Percentiles rank a stretch among this genome's conserved stretches.
These are phyloP conservation scores for Pterocles burchelli DNA, from an alignment of 2,113 vertebrate genomes.

Conservation along the genomic window DNA sequence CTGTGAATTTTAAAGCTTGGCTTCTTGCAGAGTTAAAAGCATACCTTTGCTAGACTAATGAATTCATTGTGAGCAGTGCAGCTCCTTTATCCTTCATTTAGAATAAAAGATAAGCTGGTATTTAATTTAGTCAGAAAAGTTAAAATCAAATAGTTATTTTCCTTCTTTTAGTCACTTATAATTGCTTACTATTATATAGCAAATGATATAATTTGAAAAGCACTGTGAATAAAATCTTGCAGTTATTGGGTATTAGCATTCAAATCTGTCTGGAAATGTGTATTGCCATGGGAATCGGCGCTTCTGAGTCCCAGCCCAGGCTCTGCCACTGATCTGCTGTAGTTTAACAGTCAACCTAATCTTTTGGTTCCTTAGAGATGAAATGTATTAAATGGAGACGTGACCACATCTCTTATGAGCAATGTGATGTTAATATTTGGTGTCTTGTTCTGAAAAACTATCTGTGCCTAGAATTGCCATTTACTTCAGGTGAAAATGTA, in stretches of 20 bases:
- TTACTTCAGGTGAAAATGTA: neutral
- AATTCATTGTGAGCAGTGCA: neutral
- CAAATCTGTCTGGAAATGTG: neutral
- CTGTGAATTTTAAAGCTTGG: neutral
- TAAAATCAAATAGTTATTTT: neutral
- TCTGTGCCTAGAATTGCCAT: neutral
- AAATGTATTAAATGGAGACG: neutral
- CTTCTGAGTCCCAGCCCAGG: neutral
- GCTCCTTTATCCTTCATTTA: neutral
- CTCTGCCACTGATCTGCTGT: neutral
- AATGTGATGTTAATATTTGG: neutral
- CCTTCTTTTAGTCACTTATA: neutral
- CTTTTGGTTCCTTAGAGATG: neutral
- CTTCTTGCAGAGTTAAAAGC: neutral
- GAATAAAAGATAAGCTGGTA: neutral
- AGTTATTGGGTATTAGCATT: neutral
- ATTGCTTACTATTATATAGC: neutral
- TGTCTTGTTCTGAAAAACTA: neutral
- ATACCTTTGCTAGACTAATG: neutral
- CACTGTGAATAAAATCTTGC: neutral
- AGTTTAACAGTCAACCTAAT: neutral
- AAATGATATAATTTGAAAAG: neutral
- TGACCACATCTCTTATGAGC: neutral
- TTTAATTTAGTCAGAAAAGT: conserved; percentile 21
- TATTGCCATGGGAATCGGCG: neutral